Percentiles rank a stretch among this genome's conserved stretches.
These are phyloP conservation scores for Drosophila barbarae DNA, from an alignment of 2,888 invertebrate species.

Conservation along the genomic window DNA sequence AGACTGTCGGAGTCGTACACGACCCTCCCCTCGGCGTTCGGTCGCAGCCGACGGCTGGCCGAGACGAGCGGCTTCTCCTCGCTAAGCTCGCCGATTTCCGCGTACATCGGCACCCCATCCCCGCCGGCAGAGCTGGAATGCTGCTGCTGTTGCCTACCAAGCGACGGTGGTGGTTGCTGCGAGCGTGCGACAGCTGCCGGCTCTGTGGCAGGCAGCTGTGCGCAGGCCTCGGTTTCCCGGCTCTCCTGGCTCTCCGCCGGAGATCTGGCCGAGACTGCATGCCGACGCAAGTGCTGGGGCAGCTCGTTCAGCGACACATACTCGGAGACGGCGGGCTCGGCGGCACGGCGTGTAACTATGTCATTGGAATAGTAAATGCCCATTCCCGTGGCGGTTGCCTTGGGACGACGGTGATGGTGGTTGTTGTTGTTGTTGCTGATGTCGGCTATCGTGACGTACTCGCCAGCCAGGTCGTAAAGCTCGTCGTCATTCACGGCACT, in stretches of 20 bases:
- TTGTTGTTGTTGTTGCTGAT: constrained; percentile 86
- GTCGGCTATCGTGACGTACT: constrained; percentile 92
- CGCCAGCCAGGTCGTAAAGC: constrained; percentile 82
- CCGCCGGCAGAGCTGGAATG: constrained; percentile 25
- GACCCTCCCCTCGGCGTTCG: constrained; percentile 91
- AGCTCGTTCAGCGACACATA: constrained; percentile 91
- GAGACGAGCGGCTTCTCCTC: constrained; percentile 65
- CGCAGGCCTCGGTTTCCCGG: constrained; percentile 52
- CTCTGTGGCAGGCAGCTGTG: constrained; percentile 29
- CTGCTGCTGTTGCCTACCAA: constrained; percentile 21
- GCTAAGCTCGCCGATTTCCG: constrained; percentile 76
- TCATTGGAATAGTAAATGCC: constrained; percentile 85
- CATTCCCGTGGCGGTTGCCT: constrained; percentile 54
- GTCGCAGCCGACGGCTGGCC: constrained; percentile 85
- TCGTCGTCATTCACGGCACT: constrained; percentile 80
- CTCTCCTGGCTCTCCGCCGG: constrained; percentile 12
- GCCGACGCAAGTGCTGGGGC: constrained; percentile 81
- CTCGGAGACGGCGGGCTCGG: constrained; percentile 82
- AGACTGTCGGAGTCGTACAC: constrained; percentile 93
- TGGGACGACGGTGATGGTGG: constrained; percentile 81
- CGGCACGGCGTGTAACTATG: constrained; percentile 80
- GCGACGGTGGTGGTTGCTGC: constrained; percentile 32
- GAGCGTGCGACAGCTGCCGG: constrained; percentile 31
- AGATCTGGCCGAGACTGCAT: constrained; percentile 33
- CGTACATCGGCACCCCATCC: constrained; percentile 76